These are phyloP conservation scores for Perccottus glenii DNA, from an alignment of 2,113 vertebrate genomes.

Conservation along the genomic window DNA sequence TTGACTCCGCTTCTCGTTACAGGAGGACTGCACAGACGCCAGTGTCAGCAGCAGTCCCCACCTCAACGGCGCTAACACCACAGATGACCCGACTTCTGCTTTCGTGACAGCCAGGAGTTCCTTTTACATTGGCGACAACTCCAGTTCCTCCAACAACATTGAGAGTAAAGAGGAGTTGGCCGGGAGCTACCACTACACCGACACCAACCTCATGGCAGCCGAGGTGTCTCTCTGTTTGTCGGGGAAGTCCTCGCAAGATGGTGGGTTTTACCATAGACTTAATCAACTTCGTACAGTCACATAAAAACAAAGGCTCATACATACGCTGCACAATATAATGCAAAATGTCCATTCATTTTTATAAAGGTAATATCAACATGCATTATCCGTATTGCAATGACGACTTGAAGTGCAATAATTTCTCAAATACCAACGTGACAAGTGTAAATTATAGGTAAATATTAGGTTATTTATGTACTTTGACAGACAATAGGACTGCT, in stretches of 20 bases:
- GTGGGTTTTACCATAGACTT: constrained; percentile 45
- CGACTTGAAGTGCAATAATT: too few species aligned
- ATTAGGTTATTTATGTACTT: too few species aligned
- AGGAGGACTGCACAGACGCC: constrained; percentile 39
- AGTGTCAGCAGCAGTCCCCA: constrained; percentile 35
- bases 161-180: constrained; percentile 61
- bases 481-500: too few species aligned
- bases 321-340: too few species aligned
- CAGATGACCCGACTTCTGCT: constrained; percentile 31
- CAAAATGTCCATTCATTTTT: too few species aligned
- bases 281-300: too few species aligned
- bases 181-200: constrained; percentile 66
- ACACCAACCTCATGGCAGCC: constrained; percentile 1
- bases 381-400: too few species aligned
- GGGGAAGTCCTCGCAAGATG: constrained; percentile 36
- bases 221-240: neutral
- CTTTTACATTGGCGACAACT: constrained; percentile 67
- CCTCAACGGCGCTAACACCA: neutral
- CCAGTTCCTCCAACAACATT: constrained; percentile 51
- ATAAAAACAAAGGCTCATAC: too few species aligned
- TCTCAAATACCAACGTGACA: too few species aligned
- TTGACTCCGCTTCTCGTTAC: neutral
- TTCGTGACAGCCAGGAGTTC: constrained; percentile 70
- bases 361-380: too few species aligned
- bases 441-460: too few species aligned